Base-by-base conservation (phyloP, 2,797 vertebrate species). In the Nannoperca obscura region DNA sequence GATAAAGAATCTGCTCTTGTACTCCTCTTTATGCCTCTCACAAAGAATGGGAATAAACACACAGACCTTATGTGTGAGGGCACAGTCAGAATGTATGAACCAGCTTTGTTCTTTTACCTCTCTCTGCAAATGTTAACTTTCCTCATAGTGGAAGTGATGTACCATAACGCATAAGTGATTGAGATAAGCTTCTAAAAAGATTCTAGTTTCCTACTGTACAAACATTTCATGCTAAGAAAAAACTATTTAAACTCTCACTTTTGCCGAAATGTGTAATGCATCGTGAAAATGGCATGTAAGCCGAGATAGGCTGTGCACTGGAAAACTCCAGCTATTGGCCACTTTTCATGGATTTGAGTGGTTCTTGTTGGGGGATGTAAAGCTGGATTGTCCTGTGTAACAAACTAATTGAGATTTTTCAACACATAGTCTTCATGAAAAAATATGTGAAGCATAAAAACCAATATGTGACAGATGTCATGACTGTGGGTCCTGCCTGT, bases 1-100 rank as follows among this genome's bases (percentile, higher is more conserved):
- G 78, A 84, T 73, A 78, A 65, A 53, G 10, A 73, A 73, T 85
- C 64, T 67, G 67, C 47, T 57, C 74, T 53, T 40, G 49, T 42
- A 30, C 42, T 76, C 40, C 38, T 30, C 47, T 82, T 71, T 52
- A 7, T 70, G 57, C 58, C 59, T 73, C n/a, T 70, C 34, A n/a
- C 30, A 67, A 67, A 76, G 15, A 70, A 54, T 38, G 22, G 32
- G 42, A 67, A 42, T 55, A 4, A 47, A 71, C 30, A 20, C n/a
- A 20, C 1, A 50, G 22, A 38, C 57, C 44, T 8, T 8, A 8
- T 34, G 38, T 61, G 32, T 42, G 38, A 72, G 27, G 22, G 24
- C 34, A 19, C 15, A 72, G 54, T 36, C 24, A 34, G 12, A 46
- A 53, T 52, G 36, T 19, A 62, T 24, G 1, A 63, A 38, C 8